Base-by-base conservation (phyloP, 2,113 vertebrate species). In the Lota lota region DNA sequence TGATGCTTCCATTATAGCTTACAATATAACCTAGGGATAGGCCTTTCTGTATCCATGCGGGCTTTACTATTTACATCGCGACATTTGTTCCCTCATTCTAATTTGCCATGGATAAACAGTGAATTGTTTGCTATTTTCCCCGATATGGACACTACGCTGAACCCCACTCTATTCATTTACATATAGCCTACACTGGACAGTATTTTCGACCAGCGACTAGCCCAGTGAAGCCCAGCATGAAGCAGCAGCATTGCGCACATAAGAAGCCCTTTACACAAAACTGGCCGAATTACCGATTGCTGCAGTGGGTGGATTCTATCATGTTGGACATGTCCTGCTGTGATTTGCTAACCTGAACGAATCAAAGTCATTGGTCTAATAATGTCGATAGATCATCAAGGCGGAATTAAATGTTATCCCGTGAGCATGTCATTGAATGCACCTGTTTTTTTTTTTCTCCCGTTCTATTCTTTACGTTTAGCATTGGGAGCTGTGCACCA, bases 231-330 rank as follows among this genome's bases (percentile, higher is more conserved):
- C 53, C 53, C n/a, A 5, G 18, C 53, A n/a, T 56, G 53, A 56
- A 56, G 53, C 16, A 18, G 53, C n/a, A 18, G 53, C 53, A n/a
- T 56, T 83, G 83, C 83, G 80, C 86, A 85, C 36, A 72, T 74
- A 82, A 70, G 74, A 72, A 82, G 69, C 75, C 77, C 74, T 66
- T 68, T 74, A 79, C 66, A 59, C 72, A 73, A 79, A 76, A 76
- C 59, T 75, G 78, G 64, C 69, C 61, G 67, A 51, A 69, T 15
- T 22, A 61, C 12, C 20, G 22, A 72, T 63, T 87, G 88, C 92
- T 93, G 94, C 93, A 93, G 91, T 85, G 90, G 66, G 77, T 83
- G 73, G 82, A 79, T 83, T 82, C 68, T 65, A 62, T 79, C 66
- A 64, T 79, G 80, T 77, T 5, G 62, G 75, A 81, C 78, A 79